Percentiles rank a stretch among this genome's conserved stretches.
Evolutionary conservation across 1,140 invertebrate genomes (phyloP).

Genomic region (Dreissena polymorpha): DNA sequence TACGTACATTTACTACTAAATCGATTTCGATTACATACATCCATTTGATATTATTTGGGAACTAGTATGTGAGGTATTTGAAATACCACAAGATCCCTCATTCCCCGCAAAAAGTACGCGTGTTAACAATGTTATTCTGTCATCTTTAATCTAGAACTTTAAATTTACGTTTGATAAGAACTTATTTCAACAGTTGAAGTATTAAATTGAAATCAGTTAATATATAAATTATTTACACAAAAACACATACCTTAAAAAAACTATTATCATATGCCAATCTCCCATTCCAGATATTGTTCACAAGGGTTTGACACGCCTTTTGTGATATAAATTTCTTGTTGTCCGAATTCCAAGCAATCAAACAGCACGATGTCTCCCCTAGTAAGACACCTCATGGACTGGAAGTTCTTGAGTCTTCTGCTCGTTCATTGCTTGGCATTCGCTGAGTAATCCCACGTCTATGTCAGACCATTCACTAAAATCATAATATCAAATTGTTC

Average conservation of each 20-base stretch:
- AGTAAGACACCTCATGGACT: constrained; percentile 69
- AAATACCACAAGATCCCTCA: no score
- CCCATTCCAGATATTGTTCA: constrained; percentile 78
- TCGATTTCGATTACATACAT: no score
- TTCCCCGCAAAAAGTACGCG: no score
- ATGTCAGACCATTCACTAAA: constrained; percentile 72
- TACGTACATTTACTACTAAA: no score
- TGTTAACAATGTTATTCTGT: no score
- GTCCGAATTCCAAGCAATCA: constrained; percentile 75
- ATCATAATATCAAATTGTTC: not conserved
- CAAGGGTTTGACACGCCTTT: constrained; percentile 75
- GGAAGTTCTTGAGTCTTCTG: constrained; percentile 71
- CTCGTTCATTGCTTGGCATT: constrained; percentile 75
- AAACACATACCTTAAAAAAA: constrained; percentile 55
- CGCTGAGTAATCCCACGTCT: constrained; percentile 75
- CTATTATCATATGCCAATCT: constrained; percentile 69
- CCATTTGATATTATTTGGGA: no score
- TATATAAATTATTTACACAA: no score
- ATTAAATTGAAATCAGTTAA: no score
- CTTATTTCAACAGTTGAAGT: no score
- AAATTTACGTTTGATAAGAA: no score
- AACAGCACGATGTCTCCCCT: constrained; percentile 74
- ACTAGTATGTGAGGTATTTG: no score
- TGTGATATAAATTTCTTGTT: constrained; percentile 77
- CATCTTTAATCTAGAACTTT: no score